Percentiles rank a stretch among this genome's conserved stretches.
These are phyloP conservation scores for Laticauda laticaudata DNA, from an alignment of 2,113 vertebrate species.

Conservation along the genomic window DNA sequence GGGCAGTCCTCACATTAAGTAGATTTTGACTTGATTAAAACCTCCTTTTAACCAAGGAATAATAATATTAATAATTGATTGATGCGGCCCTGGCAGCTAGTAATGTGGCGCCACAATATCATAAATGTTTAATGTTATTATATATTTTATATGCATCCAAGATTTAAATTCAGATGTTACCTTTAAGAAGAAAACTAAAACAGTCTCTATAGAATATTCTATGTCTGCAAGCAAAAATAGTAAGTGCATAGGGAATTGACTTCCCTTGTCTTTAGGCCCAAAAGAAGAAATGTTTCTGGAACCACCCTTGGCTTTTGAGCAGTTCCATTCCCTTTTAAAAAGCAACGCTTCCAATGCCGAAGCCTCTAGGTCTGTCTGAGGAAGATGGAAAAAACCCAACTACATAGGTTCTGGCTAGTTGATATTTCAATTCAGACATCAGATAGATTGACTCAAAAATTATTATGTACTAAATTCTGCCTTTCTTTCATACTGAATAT, in stretches of 20 bases:
- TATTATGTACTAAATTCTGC: neutral
- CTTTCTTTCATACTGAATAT: neutral
- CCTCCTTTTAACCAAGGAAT: neutral
- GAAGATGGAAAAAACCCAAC: neutral
- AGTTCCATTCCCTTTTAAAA: neutral
- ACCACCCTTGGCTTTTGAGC: neutral
- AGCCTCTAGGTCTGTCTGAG: neutral
- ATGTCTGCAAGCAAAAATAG: neutral
- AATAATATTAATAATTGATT: neutral
- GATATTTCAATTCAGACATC: constrained; percentile 8
- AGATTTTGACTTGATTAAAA: neutral
- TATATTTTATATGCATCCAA: neutral
- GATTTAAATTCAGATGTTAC: neutral
- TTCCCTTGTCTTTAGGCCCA: neutral
- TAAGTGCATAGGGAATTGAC: neutral
- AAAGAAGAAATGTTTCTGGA: neutral
- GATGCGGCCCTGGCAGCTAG: neutral
- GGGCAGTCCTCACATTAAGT: neutral
- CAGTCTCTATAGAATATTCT: neutral
- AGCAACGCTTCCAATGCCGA: neutral
- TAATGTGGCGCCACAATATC: neutral
- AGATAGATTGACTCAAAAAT: neutral
- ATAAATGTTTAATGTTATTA: neutral
- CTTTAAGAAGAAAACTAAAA: neutral
- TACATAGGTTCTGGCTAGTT: neutral